Base-by-base conservation (phyloP, 2,888 invertebrate species). In the Phasia obesa region DNA sequence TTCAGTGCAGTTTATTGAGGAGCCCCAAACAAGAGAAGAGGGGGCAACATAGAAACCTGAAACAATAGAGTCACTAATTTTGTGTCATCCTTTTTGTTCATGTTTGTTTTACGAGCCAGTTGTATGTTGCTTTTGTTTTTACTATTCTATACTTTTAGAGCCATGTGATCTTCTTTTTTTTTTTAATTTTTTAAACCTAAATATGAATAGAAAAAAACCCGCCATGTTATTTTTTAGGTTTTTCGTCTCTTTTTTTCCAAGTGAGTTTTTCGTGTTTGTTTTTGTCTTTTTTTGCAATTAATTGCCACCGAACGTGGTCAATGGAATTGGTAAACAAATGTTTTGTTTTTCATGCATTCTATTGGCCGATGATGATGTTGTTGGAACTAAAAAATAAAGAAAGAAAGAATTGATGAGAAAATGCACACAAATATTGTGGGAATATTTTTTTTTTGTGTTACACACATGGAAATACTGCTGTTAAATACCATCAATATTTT, bases 1-100 rank as follows among this genome's bases (percentile, higher is more conserved):
- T 27, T 49, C 4, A 15, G 7, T 23, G 25, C 13, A 9, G 2
- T 76, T 60, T 57, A 35, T 15, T 70, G 13, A 51, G 11, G 23
- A 19, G 25, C 70, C 13, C 35, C 35, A 35, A 9, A 4, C 9
- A 35, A 35, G 35, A 11, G 60, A 75, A 67, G 31, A 44, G 21
- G 13, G 19, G 47, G 19, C 64, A 59, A 42, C 53, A 51, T 31
- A n/a, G n/a, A 44, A 25, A 2, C 6, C 19, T 35, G 47, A 47
- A 79, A 83, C 83, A 83, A 83, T 79, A 79, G 79, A 83, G 75
- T 71, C 83, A 83, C 83, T 83, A 83, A 83, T 79, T 83, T 83
- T 79, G 79, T 76, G 79, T 71, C 79, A 83, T 79, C 83, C 83
- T 76, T 76, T 67, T 60, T 55, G 49, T 44, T 62, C 55, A 53